Percentiles rank a stretch among this genome's conserved stretches.
These are phyloP conservation scores for Celastrina argiolus DNA, from an alignment of 2,888 invertebrate genomes.

Conservation along the genomic window DNA sequence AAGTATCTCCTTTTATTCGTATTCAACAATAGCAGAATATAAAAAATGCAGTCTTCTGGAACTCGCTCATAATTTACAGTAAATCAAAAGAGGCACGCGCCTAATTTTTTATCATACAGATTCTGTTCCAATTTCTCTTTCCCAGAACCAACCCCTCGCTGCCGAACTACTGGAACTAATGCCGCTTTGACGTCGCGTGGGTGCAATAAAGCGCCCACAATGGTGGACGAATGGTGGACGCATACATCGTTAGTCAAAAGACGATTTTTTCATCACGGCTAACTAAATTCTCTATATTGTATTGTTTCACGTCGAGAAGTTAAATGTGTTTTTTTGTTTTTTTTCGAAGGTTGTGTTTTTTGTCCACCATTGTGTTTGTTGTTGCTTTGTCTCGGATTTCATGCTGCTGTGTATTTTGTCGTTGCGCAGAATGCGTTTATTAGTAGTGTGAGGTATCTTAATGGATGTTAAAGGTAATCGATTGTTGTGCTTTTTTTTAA, in stretches of 20 bases:
- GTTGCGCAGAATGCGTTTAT: constrained; percentile 70
- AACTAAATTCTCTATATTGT: constrained; percentile 56
- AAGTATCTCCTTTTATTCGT: no score
- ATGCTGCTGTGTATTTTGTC: constrained; percentile 53
- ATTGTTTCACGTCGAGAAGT: constrained; percentile 60
- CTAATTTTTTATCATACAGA: constrained; percentile 52
- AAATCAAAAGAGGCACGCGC: constrained; percentile 55
- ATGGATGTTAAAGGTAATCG: constrained; percentile 15
- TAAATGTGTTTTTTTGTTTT: constrained; percentile 71
- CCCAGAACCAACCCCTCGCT: constrained; percentile 55
- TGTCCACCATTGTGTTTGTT: constrained; percentile 43
- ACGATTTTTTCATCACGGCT: constrained; percentile 53
- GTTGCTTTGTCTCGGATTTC: constrained; percentile 49
- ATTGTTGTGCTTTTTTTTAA: background rate
- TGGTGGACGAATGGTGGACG: constrained; percentile 62
- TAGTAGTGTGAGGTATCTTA: constrained; percentile 37
- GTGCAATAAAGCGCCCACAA: constrained; percentile 71
- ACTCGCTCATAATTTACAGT: background rate
- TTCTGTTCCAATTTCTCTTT: constrained; percentile 57
- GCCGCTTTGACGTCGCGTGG: constrained; percentile 74
- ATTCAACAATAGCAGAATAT: no score
- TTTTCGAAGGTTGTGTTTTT: constrained; percentile 12
- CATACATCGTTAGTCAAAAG: constrained; percentile 57
- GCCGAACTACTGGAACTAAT: constrained; percentile 72
- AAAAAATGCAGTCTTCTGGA: background rate